Evolutionary conservation across 2,797 vertebrate genomes (phyloP).

Genomic region (Kryptolebias ocellatus): DNA sequence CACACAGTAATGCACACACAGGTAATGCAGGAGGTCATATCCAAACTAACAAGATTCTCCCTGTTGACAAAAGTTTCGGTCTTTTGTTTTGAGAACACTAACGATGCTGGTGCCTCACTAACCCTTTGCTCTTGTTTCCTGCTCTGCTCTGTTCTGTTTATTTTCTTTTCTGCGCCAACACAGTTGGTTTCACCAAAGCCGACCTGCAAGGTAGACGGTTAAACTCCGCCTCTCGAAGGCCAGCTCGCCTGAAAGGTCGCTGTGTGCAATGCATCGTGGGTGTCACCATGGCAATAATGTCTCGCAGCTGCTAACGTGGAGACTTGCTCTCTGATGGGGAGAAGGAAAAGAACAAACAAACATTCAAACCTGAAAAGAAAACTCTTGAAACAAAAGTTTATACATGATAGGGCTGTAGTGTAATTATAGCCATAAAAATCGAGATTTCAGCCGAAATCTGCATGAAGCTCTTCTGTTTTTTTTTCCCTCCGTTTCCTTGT

Average conservation of each 20-base stretch:
- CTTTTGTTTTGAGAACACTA: slow-evolving; percentile 42
- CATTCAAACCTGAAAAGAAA: neutral
- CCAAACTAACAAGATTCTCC: slow-evolving; percentile 1
- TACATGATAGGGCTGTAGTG: neutral
- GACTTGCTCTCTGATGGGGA: slow-evolving; percentile 57
- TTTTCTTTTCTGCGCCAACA: slow-evolving; percentile 88
- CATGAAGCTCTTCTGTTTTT: neutral
- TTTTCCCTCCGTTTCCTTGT: neutral
- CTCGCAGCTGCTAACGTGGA: slow-evolving; percentile 35
- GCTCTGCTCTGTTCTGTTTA: slow-evolving; percentile 78
- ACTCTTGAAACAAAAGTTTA: no score
- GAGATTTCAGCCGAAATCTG: neutral
- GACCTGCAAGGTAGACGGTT: slow-evolving; percentile 97
- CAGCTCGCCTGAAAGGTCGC: slow-evolving; percentile 83
- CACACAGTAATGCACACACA: neutral
- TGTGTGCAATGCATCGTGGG: slow-evolving; percentile 82
- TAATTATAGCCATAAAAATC: neutral
- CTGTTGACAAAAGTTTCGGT: slow-evolving; percentile 19
- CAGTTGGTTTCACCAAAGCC: slow-evolving; percentile 99
- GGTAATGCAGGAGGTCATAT: neutral
- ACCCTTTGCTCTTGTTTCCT: slow-evolving; percentile 84
- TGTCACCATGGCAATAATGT: slow-evolving; percentile 72
- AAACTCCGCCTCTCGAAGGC: slow-evolving; percentile 73
- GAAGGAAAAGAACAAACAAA: neutral
- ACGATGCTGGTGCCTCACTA: slow-evolving; percentile 81